phyloP scores from a whole-genome alignment of 2,888 invertebrate genomes.

The Cylloceria caligata region DNA sequence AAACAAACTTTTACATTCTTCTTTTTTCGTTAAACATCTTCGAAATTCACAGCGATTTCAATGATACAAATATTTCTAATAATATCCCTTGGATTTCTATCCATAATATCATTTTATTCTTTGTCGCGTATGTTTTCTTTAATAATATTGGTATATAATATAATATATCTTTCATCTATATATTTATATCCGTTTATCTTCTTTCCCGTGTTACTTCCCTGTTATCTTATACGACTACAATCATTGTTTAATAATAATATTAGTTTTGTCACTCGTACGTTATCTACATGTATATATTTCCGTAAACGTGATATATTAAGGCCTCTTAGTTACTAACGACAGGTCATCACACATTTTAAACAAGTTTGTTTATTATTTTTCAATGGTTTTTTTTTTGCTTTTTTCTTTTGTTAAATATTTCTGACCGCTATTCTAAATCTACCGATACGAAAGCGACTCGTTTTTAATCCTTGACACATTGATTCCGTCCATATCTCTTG shows the following conservation, averaged over 20 bases:
- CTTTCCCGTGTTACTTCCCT: slow-evolving; percentile 49
- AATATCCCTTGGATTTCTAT: slow-evolving; percentile 33
- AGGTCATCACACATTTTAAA: slow-evolving; percentile 78
- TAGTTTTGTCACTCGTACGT: slow-evolving; percentile 54
- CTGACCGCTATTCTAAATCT: slow-evolving; percentile 72
- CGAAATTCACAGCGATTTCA: slow-evolving; percentile 46
- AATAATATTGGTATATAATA: slow-evolving; percentile 64
- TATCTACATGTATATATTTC: slow-evolving; percentile 64
- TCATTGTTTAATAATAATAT: slow-evolving; percentile 68
- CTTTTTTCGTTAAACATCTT: slow-evolving; percentile 18
- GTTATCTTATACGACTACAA: slow-evolving; percentile 59
- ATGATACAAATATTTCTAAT: slow-evolving; percentile 27
- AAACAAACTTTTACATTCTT: not conserved
- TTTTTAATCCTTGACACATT: slow-evolving; percentile 53
- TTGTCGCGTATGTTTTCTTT: slow-evolving; percentile 42
- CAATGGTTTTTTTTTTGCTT: too few relatives aligned
- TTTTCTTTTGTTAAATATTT: slow-evolving; percentile 41
- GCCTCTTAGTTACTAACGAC: slow-evolving; percentile 84
- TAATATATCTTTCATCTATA: slow-evolving; percentile 60
- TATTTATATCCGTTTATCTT: slow-evolving; percentile 61
- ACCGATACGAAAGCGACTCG: slow-evolving; percentile 74
- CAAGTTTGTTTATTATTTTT: slow-evolving; percentile 63
- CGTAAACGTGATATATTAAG: slow-evolving; percentile 80
- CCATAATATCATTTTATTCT: slow-evolving; percentile 18
- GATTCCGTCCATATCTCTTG: slow-evolving; percentile 27